Percentiles rank a stretch among this genome's conserved stretches.
These are phyloP conservation scores for Ispidina lecontei DNA, from an alignment of 2,797 vertebrate genomes.

Conservation along the genomic window DNA sequence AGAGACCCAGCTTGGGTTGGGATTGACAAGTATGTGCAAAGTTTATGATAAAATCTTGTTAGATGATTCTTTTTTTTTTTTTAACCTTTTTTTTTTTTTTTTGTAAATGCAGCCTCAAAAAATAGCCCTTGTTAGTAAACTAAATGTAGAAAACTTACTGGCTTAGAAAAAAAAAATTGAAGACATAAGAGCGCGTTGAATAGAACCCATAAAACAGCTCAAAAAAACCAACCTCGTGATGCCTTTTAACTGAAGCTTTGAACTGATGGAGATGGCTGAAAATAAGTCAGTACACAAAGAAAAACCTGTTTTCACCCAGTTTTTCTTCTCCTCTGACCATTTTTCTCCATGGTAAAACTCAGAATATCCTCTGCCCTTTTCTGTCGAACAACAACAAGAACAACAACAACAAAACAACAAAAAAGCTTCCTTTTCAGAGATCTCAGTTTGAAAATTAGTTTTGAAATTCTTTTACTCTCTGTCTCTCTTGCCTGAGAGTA, in stretches of 20 bases:
- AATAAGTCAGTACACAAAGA: not conserved
- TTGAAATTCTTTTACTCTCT: not conserved
- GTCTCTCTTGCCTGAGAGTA: not conserved
- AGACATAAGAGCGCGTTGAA: not conserved
- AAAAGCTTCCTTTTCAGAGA: not conserved
- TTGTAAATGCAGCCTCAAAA: conserved; percentile 41
- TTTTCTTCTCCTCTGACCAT: not conserved
- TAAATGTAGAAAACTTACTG: not conserved
- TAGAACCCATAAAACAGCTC: not conserved
- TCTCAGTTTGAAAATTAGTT: not conserved
- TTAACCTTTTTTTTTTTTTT: not conserved
- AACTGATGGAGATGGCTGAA: not conserved
- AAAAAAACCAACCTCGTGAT: not conserved
- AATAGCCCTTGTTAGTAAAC: conserved; percentile 57
- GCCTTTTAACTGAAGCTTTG: not conserved
- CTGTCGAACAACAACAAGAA: not conserved
- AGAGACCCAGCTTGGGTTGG: conserved; percentile 41
- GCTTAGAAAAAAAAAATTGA: not conserved
- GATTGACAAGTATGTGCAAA: conserved; percentile 48
- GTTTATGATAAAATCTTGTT: conserved; percentile 28
- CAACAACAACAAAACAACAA: not conserved
- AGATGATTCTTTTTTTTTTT: not conserved
- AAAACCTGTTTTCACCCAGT: not conserved
- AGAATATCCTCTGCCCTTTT: not conserved
- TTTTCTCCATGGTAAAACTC: not conserved